Base-by-base conservation (phyloP, 2,113 vertebrate genomes). In the Papio anubis region DNA sequence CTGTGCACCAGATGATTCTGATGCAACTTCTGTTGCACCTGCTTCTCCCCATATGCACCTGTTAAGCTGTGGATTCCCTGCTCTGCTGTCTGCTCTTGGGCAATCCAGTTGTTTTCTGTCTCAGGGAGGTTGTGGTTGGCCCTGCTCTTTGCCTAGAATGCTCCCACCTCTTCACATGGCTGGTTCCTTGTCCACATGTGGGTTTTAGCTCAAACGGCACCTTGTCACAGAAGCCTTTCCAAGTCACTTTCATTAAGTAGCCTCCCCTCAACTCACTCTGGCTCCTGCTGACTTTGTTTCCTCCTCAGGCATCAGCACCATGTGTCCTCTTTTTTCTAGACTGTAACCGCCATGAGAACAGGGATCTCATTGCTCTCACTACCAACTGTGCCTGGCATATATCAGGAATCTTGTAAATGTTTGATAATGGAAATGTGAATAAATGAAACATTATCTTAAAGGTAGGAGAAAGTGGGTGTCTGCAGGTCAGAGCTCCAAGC, bases 231-330 rank as follows among this genome's bases (percentile, higher is more conserved):
- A 66, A 10, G 14, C 13, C 50, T 50, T 48, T 84, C 45, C n/a
- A 66, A 4, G 11, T 66, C 40, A 32, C 50, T 66, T 57, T 80
- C 1, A 4, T 38, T 25, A 84, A n/a, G 30, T 6, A 4, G 8
- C 27, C 10, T 72, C 9, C 30, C 27, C 12, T 2, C 18, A 6
- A 10, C 21, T 43, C 23, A 4, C 21, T 30, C 40, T 16, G 0
- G 40, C 45, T 73, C 30, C 4, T 11, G 1, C 21, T 45, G 6
- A 3, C 45, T n/a, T 72, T 32, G 18, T 72, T 30, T 66, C 64
- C 6, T 80, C 27, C 50, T 40, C n/a, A 9, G 8, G 45, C 3
- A 6, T 35, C 0, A 3, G 23, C 17, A 2, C 2, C 0, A 1
- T 16, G 1, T 61, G 14, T 35, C 40, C 8, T 50, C 52, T 59